These are phyloP conservation scores for Climacteris rufus DNA, from an alignment of 2,113 vertebrate genomes.

Conservation along the genomic window DNA sequence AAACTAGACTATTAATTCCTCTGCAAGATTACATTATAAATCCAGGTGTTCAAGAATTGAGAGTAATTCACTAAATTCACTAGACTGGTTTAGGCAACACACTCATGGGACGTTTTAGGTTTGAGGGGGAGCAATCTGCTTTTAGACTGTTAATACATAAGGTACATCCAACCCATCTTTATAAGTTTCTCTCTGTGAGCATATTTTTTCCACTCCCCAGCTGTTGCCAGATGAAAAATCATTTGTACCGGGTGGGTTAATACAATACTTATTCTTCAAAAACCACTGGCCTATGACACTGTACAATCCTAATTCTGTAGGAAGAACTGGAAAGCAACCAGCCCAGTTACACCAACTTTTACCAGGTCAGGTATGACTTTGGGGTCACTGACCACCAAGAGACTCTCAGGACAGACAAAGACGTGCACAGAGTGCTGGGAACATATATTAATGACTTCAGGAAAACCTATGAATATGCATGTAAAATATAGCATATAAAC, in stretches of 20 bases:
- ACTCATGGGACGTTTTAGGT: background rate
- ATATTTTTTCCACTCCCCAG: background rate
- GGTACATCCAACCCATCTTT: background rate
- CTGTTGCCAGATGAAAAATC: background rate
- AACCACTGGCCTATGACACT: background rate
- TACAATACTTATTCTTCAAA: background rate
- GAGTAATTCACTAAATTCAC: background rate
- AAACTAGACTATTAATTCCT: background rate
- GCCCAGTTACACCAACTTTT: background rate
- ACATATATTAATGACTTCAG: rapidly evolving
- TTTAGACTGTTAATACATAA: background rate
- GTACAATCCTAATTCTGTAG: background rate
- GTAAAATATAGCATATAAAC: background rate
- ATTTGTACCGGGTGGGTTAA: background rate
- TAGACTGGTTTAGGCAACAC: background rate
- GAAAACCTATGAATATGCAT: background rate
- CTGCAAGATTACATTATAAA: background rate
- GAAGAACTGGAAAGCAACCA: background rate
- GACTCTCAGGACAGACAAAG: background rate
- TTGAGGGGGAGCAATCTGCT: background rate
- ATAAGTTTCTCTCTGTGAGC: background rate
- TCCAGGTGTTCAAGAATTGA: background rate
- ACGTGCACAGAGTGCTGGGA: background rate
- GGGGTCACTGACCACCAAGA: background rate
- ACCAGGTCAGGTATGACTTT: background rate